Evolutionary conservation across 2,888 invertebrate species (phyloP).

Genomic region (Spilarctia lutea): DNA sequence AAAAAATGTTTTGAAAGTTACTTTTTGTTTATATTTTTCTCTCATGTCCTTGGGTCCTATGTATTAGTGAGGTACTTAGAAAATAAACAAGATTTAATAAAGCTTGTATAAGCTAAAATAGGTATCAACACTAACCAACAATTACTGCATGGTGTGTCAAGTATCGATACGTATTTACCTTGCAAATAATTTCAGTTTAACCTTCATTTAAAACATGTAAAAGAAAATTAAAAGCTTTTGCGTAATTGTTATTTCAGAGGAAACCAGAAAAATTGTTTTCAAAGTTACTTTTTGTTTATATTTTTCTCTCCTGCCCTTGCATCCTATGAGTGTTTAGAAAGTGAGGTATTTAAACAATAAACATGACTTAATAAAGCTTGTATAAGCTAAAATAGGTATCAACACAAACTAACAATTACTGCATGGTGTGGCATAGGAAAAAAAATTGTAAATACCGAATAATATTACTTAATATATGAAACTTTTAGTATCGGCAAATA

Average conservation of each 20-base stretch:
- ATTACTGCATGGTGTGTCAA: not conserved
- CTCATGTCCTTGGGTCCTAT: not conserved
- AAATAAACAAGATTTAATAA: not conserved
- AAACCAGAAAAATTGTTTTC: not conserved
- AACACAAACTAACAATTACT: no score
- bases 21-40: not conserved
- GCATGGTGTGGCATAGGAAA: no score
- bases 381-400: not conserved
- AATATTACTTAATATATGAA: no score
- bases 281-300: not conserved
- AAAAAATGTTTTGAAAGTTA: not conserved
- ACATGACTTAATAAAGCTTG: not conserved
- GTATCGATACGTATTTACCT: not conserved
- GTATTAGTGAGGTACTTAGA: not conserved
- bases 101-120: not conserved
- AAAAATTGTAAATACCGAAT: no score
- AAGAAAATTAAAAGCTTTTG: not conserved
- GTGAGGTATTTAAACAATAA: not conserved
- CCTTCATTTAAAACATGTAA: not conserved
- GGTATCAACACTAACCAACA: no score
- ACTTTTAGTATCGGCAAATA: no score
- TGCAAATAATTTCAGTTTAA: not conserved
- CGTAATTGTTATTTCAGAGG: constrained; percentile 2
- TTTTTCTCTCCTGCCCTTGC: not conserved
- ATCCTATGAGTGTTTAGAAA: not conserved